Evolutionary conservation across 2,113 vertebrate genomes (phyloP), one percentile per base, ranked within the genome.

Genomic region (Gobio gobio): DNA sequence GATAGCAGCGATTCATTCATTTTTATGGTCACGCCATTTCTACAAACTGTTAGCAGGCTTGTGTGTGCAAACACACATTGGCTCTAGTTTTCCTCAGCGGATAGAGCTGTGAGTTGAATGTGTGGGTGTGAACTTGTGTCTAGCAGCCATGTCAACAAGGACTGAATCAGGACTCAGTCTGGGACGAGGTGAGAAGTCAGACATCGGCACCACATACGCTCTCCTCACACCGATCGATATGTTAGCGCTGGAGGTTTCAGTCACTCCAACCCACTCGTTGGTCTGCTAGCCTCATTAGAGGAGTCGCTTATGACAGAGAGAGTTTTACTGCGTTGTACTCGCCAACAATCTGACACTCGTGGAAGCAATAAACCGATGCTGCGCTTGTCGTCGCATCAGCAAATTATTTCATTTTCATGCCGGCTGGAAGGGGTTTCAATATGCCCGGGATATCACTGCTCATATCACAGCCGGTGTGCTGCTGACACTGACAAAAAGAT

Each of bases 201-300:
- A 26, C 22, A 82, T 82, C 9, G 51, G 24, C 40, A 47, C 13
- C 59, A 75, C 75, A 79, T 22, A 16, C 3, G 40, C 16, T 64
- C 51, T 7, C 59, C 33, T 66, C 64, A 86, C 76, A 74, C 64
- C 66, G 26, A 29, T 75, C 43, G 4, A 56, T 68, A 81, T 70
- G 59, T 59, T 51, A 36, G 36, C 40, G 33, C 43, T 29, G 49
- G 63, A 84, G 83, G 36, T 24, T 16, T 70, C 14, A 10, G 29
- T 63, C 16, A 40, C 10, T 43, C 43, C 26, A 14, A 5, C 12
- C 59, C 54, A 61, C n/a, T 45, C 51, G 22, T 56, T 45, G 33
- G 66, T 47, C 86, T 74, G 45, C 59, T 59, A 26, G 70, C 20
- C 51, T 75, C 82, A 79, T 84, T 73, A 79, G 63, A 40, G 36